phyloP scores from a whole-genome alignment of 1,140 invertebrate species.

The Glossosoma conforme region DNA sequence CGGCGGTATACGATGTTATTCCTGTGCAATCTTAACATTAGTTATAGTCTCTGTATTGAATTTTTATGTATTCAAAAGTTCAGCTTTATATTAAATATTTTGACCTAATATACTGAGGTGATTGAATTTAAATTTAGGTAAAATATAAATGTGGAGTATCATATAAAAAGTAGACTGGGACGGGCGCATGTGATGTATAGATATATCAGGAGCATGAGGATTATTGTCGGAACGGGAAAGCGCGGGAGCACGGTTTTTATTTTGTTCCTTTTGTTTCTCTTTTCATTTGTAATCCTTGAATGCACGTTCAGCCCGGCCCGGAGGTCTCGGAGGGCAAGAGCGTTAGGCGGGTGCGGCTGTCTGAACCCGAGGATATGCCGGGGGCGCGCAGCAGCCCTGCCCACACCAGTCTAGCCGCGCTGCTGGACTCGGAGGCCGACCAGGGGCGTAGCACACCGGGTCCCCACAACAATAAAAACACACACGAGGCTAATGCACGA shows the following conservation, averaged over 20 bases:
- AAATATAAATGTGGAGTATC: no score
- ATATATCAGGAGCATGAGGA: no score
- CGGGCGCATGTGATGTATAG: no score
- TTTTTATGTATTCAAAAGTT: no score
- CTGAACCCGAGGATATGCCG: slow-evolving; percentile 32
- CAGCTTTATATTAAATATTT: no score
- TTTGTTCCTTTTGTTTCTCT: slow-evolving; percentile 1
- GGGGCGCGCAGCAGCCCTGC: slow-evolving; percentile 1
- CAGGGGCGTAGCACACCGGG: slow-evolving; percentile 47
- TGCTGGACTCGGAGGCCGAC: slow-evolving; percentile 44
- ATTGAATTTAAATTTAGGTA: no score
- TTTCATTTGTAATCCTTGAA: background rate
- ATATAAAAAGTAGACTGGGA: no score
- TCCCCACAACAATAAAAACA: slow-evolving; percentile 27
- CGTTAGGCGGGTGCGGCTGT: slow-evolving; percentile 13
- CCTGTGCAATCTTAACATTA: no score
- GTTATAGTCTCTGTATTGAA: no score
- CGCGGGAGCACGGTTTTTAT: slow-evolving; percentile 1
- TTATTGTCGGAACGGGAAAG: background rate
- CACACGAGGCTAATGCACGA: slow-evolving; percentile 24
- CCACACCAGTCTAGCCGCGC: slow-evolving; percentile 27
- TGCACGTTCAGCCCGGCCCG: background rate
- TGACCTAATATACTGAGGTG: no score
- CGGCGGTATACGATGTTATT: no score
- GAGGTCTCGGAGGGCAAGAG: slow-evolving; percentile 6